Conservation (phyloP, 2,888 invertebrate genomes). For the Barypeithes pellucidus region DNA sequence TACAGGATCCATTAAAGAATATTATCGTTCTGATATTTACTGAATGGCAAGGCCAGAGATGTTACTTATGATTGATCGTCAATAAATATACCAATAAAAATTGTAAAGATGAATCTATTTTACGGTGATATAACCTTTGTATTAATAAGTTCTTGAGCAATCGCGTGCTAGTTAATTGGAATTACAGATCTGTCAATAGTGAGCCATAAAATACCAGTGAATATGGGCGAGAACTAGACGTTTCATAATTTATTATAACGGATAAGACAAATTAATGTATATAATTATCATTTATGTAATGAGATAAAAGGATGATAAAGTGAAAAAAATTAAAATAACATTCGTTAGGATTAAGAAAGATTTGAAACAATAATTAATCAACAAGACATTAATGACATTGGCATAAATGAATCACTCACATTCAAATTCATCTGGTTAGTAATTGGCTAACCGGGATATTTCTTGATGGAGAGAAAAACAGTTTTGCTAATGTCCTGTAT, state of each 20-base stretch:
- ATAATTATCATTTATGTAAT: too few relatives aligned
- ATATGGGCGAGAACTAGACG: neutral
- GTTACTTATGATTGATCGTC: constrained; percentile 4
- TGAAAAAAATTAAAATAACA: too few relatives aligned
- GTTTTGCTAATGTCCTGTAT: too few relatives aligned
- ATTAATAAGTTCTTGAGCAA: constrained; percentile 19
- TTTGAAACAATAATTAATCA: too few relatives aligned
- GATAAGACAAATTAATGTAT: neutral
- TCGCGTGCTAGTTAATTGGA: neutral
- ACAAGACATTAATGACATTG: too few relatives aligned
- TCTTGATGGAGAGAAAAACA: too few relatives aligned
- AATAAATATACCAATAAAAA: constrained; percentile 6
- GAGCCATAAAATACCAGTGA: neutral
- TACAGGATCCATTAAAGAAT: too few relatives aligned
- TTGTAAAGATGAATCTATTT: constrained; percentile 12
- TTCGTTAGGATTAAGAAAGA: too few relatives aligned
- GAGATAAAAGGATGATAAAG: too few relatives aligned
- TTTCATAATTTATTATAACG: neutral
- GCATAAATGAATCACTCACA: too few relatives aligned
- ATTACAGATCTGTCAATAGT: neutral
- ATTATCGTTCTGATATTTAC: neutral
- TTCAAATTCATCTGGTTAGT: too few relatives aligned
- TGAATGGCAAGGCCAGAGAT: constrained; percentile 10
- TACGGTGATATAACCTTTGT: neutral
- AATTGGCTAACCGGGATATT: too few relatives aligned